phyloP scores from a whole-genome alignment of 2,113 vertebrate genomes.

The Xyliphius kryptos region DNA sequence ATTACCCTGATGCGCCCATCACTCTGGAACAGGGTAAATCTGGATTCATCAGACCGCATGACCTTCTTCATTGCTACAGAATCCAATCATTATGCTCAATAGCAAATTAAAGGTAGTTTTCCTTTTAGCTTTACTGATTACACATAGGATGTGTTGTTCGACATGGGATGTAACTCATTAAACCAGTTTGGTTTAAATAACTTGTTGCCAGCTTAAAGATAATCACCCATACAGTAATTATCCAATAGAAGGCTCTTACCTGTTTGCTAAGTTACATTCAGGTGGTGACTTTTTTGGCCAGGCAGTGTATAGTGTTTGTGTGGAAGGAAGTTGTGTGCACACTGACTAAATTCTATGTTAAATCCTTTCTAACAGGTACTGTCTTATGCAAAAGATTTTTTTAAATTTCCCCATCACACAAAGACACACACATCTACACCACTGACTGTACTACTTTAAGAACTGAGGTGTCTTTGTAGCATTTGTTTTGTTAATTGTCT shows the following conservation, averaged over 20 bases:
- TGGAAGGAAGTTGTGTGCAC: not conserved
- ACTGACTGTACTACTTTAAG: not conserved
- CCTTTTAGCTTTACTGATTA: too few species aligned
- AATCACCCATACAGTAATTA: too few species aligned
- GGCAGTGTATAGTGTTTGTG: not conserved
- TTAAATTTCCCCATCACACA: constrained; percentile 2
- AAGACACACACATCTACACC: constrained; percentile 6
- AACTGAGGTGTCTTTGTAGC: not conserved
- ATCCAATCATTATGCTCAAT: too few species aligned
- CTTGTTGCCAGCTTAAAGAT: too few species aligned
- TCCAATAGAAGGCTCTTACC: too few species aligned
- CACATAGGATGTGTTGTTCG: not conserved
- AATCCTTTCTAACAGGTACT: not conserved
- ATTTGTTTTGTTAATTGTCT: constrained; percentile 9
- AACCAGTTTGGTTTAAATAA: too few species aligned
- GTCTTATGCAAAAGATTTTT: constrained; percentile 5
- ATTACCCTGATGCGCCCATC: not conserved
- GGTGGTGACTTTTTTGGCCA: too few species aligned
- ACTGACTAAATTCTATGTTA: constrained; percentile 1
- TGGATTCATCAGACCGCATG: too few species aligned
- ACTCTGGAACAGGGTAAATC: too few species aligned
- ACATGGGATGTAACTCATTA: not conserved
- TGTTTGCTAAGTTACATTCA: too few species aligned
- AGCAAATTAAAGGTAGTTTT: too few species aligned
- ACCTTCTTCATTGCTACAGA: too few species aligned